phyloP scores from a whole-genome alignment of 2,113 vertebrate species.

The Danio rerio region GRCz12tu NC_133189.1:53027001-53027500 shows the following conservation, averaged over 20 bases:
- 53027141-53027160: conserved; percentile 2
- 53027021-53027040: background rate
- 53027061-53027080: conserved; percentile 52
- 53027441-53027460: too few relatives aligned
- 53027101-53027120: background rate
- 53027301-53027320: background rate
- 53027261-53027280: background rate
- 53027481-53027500: too few relatives aligned
- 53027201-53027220: background rate
- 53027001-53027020: background rate
- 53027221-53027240: background rate
- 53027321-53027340: background rate
- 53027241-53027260: too few relatives aligned
- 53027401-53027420: too few relatives aligned
- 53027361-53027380: too few relatives aligned
- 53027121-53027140: background rate
- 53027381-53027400: too few relatives aligned
- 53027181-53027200: background rate
- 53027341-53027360: too few relatives aligned
- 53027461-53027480: too few relatives aligned
- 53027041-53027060: background rate
- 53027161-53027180: background rate
- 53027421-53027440: too few relatives aligned
- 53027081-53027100: conserved; percentile 61
- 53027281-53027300: background rate